Conservation (phyloP, 2,797 vertebrate genomes). For the Xiphorhynchus erythropygius region DNA sequence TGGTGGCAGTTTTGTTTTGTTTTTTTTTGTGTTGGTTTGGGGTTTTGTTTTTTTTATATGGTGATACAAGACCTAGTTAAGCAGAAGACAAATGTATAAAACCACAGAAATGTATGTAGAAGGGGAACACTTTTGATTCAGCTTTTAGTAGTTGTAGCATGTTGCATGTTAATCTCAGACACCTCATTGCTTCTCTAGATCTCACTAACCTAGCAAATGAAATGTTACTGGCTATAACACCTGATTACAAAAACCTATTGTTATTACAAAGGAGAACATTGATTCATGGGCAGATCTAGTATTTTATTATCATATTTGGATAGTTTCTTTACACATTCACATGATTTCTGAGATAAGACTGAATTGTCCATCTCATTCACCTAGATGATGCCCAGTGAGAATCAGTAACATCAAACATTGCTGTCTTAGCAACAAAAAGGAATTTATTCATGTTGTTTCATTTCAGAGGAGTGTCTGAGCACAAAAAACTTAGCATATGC, state of each 20-base stretch:
- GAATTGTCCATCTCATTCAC: background rate
- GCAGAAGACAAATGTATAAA: background rate
- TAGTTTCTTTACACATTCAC: background rate
- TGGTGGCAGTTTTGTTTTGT: too few relatives aligned
- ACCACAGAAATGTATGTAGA: background rate
- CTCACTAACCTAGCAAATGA: background rate
- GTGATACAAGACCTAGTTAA: background rate
- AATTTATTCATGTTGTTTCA: fast-evolving
- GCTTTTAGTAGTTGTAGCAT: background rate
- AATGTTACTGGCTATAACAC: background rate
- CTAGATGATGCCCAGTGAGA: fast-evolving
- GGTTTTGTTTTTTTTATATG: background rate
- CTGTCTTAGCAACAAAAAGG: background rate
- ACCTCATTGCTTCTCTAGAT: background rate
- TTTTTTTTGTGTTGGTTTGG: too few relatives aligned
- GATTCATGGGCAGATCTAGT: background rate
- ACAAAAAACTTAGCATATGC: fast-evolving
- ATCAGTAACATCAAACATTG: background rate
- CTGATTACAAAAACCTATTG: background rate
- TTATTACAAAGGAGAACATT: background rate
- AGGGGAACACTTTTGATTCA: background rate
- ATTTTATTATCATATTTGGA: background rate
- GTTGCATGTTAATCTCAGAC: background rate
- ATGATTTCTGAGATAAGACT: background rate
- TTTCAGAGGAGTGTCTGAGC: background rate